Percentiles rank a stretch among this genome's conserved stretches.
phyloP scores from a whole-genome alignment of 2,113 vertebrate genomes.

The Solea senegalensis region DNA sequence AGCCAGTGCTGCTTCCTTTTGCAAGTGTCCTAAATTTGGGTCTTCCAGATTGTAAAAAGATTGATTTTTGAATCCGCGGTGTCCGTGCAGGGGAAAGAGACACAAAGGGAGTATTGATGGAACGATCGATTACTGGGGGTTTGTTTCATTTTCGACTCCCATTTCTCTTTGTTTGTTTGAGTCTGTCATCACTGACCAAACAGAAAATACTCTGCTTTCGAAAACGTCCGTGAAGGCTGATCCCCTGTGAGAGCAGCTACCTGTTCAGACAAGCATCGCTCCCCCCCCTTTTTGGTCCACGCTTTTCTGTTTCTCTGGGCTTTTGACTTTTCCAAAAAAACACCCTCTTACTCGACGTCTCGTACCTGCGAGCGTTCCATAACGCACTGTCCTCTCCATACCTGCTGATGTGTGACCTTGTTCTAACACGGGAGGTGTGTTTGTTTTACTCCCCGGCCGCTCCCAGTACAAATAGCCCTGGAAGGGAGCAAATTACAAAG shows the following conservation, averaged over 20 bases:
- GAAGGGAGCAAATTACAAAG: conserved; percentile 15
- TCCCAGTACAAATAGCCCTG: conserved; percentile 65
- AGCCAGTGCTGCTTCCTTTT: not conserved
- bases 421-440: conserved; percentile 51
- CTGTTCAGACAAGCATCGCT: conserved; percentile 35
- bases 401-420: conserved; percentile 55
- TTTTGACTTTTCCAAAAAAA: not conserved
- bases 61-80: not conserved
- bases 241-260: conserved; percentile 21
- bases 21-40: too few species aligned
- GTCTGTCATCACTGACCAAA: conserved; percentile 23
- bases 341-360: not conserved
- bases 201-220: not conserved
- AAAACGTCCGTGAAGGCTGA: not conserved
- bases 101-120: conserved; percentile 35
- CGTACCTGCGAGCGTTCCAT: conserved; percentile 24
- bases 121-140: conserved; percentile 30
- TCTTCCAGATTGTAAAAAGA: too few species aligned
- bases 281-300: conserved; percentile 3
- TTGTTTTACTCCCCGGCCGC: conserved; percentile 66
- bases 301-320: not conserved
- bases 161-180: conserved; percentile 8
- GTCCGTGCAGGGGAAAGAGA: not conserved
- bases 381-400: conserved; percentile 13
- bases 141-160: conserved; percentile 4